These are phyloP conservation scores for Parapristionchus giblindavisi DNA, from an alignment of 2,888 invertebrate species.

Conservation along the genomic window DNA sequence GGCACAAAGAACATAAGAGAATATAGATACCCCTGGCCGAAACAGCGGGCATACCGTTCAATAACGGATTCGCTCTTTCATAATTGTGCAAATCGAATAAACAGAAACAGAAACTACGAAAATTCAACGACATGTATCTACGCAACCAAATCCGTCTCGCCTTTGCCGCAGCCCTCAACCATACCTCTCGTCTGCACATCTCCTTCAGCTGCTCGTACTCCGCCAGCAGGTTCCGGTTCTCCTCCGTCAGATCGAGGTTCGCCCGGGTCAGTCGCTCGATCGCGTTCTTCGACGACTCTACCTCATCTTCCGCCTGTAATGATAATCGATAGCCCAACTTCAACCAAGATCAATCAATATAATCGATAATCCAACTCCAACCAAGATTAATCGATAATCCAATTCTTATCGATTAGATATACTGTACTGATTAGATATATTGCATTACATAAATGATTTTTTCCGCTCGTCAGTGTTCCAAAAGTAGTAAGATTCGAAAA, in stretches of 20 bases:
- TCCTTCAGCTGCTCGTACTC: conserved; percentile 76
- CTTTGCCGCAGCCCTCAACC: not conserved
- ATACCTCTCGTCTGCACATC: conserved; percentile 80
- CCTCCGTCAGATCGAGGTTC: conserved; percentile 80
- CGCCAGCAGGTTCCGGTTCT: conserved; percentile 76
- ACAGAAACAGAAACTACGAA: not conserved
- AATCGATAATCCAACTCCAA: not conserved
- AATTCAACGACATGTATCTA: not conserved
- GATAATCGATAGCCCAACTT: not conserved
- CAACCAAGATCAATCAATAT: not conserved
- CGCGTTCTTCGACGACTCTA: conserved; percentile 71
- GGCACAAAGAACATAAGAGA: not conserved
- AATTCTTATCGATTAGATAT: not conserved
- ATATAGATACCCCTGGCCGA: too few relatives aligned
- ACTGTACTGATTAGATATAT: too few relatives aligned
- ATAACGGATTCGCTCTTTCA: too few relatives aligned
- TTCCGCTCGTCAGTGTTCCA: too few relatives aligned
- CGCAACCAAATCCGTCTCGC: not conserved
- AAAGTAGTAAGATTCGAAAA: too few relatives aligned
- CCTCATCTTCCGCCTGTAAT: conserved; percentile 72
- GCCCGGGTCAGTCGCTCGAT: conserved; percentile 70
- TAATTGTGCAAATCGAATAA: not conserved
- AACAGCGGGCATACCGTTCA: too few relatives aligned
- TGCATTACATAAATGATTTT: too few relatives aligned
- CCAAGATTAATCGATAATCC: not conserved